Base-by-base conservation (phyloP, 1,140 invertebrate species). In the Ylistrum balloti region DNA sequence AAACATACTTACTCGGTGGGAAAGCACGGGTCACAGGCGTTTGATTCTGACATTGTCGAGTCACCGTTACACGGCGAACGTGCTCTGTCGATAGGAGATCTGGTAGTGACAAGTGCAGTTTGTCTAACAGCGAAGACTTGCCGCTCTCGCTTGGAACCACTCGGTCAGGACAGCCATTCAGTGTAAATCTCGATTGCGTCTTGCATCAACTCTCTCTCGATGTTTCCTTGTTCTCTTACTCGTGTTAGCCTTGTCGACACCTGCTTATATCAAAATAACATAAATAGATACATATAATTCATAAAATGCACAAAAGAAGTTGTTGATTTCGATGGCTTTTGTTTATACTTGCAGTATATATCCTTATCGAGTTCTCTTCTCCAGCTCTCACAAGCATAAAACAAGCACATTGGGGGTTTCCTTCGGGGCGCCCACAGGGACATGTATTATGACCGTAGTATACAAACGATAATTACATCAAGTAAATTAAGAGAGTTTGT, bases 311-410 rank as follows among this genome's bases (percentile, higher is more conserved):
- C 5, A 22, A 74, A 74, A 3, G 7, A 74, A n/a, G 9, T 17
- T 74, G 56, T 74, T 74, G 56, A 74, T 74, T 74, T 74, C 56
- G 22, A 11, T 28, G 22, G n/a, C 28, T 74, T 28, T 28, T 74
- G 35, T 74, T 22, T 74, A 74, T 74, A 74, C 56, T 74, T 74
- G 56, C 56, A 74, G 56, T 74, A 28, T 48, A 48, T 74, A 74
- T 9, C 56, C 56, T 74, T 74, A 74, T 74, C 56, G 56, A 74
- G 56, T n/a, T 74, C 56, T 74, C 56, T 74, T 74, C 56, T 28
- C 56, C 56, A 74, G 56, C 56, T 74, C 56, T 74, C 56, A 74
- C 56, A 74, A 74, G 56, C 56, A 74, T 74, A 74, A 74, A 74
- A 74, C 56, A 74, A 74, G 56, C 56, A 74, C 56, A 74, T 74